Conservation (phyloP, 2,797 vertebrate species). For the Lophotriccus pileatus region DNA sequence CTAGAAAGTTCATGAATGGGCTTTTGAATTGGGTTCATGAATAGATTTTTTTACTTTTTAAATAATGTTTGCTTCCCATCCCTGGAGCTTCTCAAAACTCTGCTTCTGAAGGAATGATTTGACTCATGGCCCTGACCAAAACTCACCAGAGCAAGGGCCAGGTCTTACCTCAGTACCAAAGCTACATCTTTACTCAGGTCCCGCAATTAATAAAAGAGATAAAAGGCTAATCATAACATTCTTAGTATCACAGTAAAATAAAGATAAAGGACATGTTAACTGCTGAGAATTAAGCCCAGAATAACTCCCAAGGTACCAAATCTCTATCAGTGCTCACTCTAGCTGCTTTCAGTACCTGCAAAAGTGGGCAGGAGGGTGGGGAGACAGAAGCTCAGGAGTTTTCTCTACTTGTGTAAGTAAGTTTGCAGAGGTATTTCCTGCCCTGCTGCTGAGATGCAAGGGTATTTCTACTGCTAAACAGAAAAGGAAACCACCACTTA, state of each 20-base stretch:
- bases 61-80: background rate
- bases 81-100: background rate
- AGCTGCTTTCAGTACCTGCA: background rate
- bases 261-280: background rate
- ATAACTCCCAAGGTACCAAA: background rate
- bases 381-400: background rate
- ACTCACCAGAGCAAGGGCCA: background rate
- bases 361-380: background rate
- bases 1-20: background rate
- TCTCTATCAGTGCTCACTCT: background rate
- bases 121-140: background rate
- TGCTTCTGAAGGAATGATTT: background rate
- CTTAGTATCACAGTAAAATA: background rate
- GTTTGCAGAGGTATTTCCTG: background rate
- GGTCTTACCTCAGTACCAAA: background rate
- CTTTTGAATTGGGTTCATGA: background rate
- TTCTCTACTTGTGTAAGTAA: background rate
- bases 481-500: background rate
- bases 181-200: background rate
- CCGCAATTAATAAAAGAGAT: background rate
- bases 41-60: background rate
- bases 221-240: background rate
- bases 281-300: background rate
- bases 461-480: background rate
- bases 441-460: background rate